Conservation (phyloP, 2,113 vertebrate species). For the Motacilla alba region DNA sequence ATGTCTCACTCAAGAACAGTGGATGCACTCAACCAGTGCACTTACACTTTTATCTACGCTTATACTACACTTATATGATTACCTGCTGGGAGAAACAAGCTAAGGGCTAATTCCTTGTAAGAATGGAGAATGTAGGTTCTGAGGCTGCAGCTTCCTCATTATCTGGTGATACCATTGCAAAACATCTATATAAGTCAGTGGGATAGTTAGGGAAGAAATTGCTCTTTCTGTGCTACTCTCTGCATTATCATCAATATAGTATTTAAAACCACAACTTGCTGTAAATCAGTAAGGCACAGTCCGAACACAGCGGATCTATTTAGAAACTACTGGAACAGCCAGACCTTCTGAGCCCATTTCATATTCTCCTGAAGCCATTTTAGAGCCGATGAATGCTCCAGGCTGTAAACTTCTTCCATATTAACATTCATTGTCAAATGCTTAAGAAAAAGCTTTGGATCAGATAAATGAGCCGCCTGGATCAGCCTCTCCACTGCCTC, state of each 20-base stretch:
- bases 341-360: conserved; percentile 87
- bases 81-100: not conserved
- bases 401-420: conserved; percentile 85
- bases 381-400: conserved; percentile 78
- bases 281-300: not conserved
- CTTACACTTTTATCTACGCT: not conserved
- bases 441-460: conserved; percentile 86
- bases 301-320: conserved; percentile 15
- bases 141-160: not conserved
- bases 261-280: not conserved
- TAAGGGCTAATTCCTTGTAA: not conserved
- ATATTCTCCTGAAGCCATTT: conserved; percentile 88
- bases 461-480: conserved; percentile 78
- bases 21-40: not conserved
- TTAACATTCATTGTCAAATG: conserved; percentile 79
- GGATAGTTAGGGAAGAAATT: not conserved
- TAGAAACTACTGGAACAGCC: conserved; percentile 74
- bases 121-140: not conserved
- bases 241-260: not conserved
- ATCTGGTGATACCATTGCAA: not conserved
- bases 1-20: not conserved
- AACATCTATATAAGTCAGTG: not conserved
- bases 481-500: conserved; percentile 80
- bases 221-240: not conserved
- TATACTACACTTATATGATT: not conserved